phyloP scores from a whole-genome alignment of 2,113 vertebrate genomes.

The Regulus satrapa region DNA sequence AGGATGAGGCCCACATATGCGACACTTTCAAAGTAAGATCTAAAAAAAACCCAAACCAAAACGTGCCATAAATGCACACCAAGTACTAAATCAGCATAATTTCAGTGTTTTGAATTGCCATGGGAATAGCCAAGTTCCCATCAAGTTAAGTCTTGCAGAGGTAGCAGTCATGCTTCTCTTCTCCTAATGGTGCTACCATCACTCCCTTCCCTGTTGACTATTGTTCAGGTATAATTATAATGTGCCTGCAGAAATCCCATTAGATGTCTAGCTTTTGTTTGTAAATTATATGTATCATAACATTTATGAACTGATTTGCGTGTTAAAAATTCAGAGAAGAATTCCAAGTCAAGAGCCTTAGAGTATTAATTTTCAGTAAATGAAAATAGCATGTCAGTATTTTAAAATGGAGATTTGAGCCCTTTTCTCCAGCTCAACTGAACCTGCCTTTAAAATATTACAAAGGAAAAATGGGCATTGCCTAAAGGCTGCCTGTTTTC shows the following conservation, averaged over 20 bases:
- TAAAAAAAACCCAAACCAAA: background rate
- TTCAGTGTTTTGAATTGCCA: conserved; percentile 15
- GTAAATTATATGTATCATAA: background rate
- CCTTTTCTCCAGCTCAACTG: background rate
- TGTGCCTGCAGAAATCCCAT: conserved; percentile 23
- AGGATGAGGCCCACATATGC: background rate
- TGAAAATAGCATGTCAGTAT: background rate
- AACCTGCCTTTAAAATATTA: conserved; percentile 12
- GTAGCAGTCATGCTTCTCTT: conserved; percentile 24
- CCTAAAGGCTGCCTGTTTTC: conserved; percentile 21
- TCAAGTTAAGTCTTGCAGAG: conserved; percentile 43
- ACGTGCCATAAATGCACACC: background rate
- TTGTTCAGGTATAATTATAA: conserved; percentile 26
- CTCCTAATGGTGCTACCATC: conserved; percentile 37
- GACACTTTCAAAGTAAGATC: background rate
- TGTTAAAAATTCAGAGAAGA: conserved; percentile 10
- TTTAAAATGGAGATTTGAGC: background rate
- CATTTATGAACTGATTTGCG: background rate
- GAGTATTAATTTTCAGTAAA: conserved; percentile 29
- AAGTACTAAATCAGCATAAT: conserved; percentile 19
- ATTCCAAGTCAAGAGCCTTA: background rate
- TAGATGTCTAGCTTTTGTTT: conserved; percentile 27
- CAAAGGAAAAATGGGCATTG: background rate
- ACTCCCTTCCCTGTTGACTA: conserved; percentile 15
- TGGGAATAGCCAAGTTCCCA: conserved; percentile 13